phyloP scores from a whole-genome alignment of 2,888 invertebrate genomes.

The Chrysodeixis includens region DNA sequence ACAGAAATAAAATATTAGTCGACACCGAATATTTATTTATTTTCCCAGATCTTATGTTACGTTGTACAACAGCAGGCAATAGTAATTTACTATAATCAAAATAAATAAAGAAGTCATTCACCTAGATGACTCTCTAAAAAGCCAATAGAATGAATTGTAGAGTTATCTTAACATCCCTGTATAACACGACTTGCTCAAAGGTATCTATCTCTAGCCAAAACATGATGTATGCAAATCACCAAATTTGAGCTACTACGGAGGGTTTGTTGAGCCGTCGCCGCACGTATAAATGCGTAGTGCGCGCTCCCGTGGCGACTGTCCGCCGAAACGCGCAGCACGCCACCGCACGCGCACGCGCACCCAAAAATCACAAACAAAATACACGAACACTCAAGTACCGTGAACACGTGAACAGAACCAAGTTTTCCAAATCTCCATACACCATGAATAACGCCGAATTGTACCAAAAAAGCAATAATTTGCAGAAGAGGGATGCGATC shows the following conservation, averaged over 20 bases:
- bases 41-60: neutral
- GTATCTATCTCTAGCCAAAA: constrained; percentile 6
- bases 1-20: too few relatives aligned
- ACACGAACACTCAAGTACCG: constrained; percentile 20
- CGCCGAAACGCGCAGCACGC: constrained; percentile 75
- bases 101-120: constrained; percentile 1
- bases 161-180: neutral
- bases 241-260: constrained; percentile 52
- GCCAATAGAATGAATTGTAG: neutral
- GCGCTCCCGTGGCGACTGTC: constrained; percentile 73
- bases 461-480: constrained; percentile 91
- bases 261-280: constrained; percentile 63
- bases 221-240: constrained; percentile 51
- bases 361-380: constrained; percentile 54
- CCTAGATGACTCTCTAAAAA: neutral
- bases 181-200: neutral
- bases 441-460: constrained; percentile 90
- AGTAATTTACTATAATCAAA: neutral
- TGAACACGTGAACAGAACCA: too few relatives aligned
- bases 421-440: too few relatives aligned
- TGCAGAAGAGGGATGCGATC: constrained; percentile 90
- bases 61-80: neutral
- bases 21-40: neutral
- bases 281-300: constrained; percentile 81
- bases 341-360: constrained; percentile 72